phyloP scores from a whole-genome alignment of 2,797 vertebrate species.

The Avahi laniger region DNA sequence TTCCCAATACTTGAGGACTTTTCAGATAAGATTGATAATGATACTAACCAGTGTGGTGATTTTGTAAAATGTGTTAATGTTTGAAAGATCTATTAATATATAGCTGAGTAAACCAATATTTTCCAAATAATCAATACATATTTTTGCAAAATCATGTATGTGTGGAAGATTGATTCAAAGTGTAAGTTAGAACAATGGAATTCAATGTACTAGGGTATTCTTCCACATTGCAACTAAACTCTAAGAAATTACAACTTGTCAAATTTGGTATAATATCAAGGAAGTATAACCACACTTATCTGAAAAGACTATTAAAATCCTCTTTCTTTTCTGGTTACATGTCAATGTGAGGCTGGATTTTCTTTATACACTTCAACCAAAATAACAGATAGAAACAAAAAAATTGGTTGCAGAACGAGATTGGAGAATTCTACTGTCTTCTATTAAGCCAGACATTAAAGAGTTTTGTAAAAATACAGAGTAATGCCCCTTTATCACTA shows the following conservation, averaged over 20 bases:
- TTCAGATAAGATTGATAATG: background rate
- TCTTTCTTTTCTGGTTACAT: background rate
- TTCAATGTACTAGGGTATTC: background rate
- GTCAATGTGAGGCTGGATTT: background rate
- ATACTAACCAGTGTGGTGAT: background rate
- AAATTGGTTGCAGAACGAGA: background rate
- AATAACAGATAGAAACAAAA: background rate
- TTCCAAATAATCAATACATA: background rate
- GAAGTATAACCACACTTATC: background rate
- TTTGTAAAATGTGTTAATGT: background rate
- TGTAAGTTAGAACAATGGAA: background rate
- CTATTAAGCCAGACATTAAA: background rate
- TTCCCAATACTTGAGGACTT: background rate
- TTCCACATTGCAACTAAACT: background rate
- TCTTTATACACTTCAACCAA: background rate
- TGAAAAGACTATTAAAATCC: background rate
- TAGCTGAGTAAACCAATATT: background rate
- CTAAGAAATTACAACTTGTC: background rate
- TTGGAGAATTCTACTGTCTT: background rate
- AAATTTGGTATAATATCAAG: background rate
- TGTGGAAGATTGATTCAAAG: background rate
- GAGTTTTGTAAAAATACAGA: background rate
- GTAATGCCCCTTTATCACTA: background rate
- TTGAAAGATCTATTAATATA: background rate
- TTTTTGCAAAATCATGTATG: background rate